A percentile compares a stretch with the other conserved stretches of the same genome.
phyloP scores from a whole-genome alignment of 2,888 invertebrate species.

The Osmoderma eremita region DNA sequence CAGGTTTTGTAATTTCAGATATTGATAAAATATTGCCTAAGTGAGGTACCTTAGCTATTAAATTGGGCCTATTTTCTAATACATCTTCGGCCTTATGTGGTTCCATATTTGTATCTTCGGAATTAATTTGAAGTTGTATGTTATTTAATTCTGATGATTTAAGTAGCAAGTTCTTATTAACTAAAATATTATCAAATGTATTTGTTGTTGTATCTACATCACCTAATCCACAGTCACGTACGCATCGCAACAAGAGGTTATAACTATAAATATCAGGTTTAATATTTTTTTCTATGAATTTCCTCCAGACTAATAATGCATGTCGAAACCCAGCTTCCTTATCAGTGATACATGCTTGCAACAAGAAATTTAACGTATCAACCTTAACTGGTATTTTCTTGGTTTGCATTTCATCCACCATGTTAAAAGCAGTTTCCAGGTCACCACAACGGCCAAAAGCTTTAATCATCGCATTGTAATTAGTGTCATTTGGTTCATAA shows the following conservation, averaged over 20 bases:
- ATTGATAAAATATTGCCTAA: slow-evolving; percentile 71
- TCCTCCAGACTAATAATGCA: slow-evolving; percentile 86
- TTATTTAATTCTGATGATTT: slow-evolving; percentile 1
- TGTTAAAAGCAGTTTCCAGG: slow-evolving; percentile 77
- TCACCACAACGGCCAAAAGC: slow-evolving; percentile 89
- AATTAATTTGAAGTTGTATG: background rate
- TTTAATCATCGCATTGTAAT: slow-evolving; percentile 91
- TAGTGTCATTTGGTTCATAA: slow-evolving; percentile 76
- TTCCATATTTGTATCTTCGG: background rate
- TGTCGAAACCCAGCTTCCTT: slow-evolving; percentile 82
- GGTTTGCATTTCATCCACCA: slow-evolving; percentile 86
- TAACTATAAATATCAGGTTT: slow-evolving; percentile 78
- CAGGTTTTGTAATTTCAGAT: slow-evolving; percentile 68
- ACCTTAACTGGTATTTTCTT: slow-evolving; percentile 71
- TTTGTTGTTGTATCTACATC: slow-evolving; percentile 69
- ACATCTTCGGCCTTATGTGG: background rate
- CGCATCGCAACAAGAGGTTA: slow-evolving; percentile 82
- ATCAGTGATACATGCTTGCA: slow-evolving; percentile 87
- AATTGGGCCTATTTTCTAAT: slow-evolving; percentile 68
- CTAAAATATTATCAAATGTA: slow-evolving; percentile 53
- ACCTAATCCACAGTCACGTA: slow-evolving; percentile 85
- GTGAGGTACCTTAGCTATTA: slow-evolving; percentile 70
- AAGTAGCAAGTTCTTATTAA: slow-evolving; percentile 34
- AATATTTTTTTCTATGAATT: slow-evolving; percentile 75
- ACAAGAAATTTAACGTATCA: slow-evolving; percentile 80